Conservation (phyloP, 2,113 vertebrate genomes). For the Dipodomys ordii region DNA sequence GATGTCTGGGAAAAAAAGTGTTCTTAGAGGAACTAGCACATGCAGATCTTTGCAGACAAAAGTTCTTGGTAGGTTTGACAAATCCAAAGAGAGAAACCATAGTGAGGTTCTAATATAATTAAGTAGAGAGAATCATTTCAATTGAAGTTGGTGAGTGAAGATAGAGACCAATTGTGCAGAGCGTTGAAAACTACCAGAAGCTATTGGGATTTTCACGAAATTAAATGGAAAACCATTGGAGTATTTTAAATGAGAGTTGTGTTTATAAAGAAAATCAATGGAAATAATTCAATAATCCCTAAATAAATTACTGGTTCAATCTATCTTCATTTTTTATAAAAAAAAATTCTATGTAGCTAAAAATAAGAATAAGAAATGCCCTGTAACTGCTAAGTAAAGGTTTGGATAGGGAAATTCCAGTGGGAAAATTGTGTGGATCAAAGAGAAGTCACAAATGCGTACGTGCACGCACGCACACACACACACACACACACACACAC, state of each 20-base stretch:
- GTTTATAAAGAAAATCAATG: slow-evolving; percentile 3
- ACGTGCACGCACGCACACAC: background rate
- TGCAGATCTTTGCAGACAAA: background rate
- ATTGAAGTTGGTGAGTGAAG: background rate
- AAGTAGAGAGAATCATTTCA: background rate
- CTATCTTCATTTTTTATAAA: background rate
- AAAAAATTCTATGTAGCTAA: background rate
- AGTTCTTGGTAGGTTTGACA: background rate
- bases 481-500: background rate
- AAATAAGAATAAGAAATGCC: background rate
- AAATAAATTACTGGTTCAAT: background rate
- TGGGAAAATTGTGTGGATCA: background rate
- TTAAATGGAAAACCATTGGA: background rate
- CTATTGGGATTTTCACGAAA: slow-evolving; percentile 17
- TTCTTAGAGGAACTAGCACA: background rate
- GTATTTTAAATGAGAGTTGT: background rate
- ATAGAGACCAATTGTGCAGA: background rate
- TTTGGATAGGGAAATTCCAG: background rate
- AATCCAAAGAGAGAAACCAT: background rate
- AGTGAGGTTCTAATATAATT: background rate
- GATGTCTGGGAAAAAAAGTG: background rate
- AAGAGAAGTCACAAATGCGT: background rate
- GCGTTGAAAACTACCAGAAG: background rate
- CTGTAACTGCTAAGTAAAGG: background rate
- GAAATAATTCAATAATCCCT: background rate